Conservation (phyloP, 2,113 vertebrate species). For the Amblyopsis rosae region DNA sequence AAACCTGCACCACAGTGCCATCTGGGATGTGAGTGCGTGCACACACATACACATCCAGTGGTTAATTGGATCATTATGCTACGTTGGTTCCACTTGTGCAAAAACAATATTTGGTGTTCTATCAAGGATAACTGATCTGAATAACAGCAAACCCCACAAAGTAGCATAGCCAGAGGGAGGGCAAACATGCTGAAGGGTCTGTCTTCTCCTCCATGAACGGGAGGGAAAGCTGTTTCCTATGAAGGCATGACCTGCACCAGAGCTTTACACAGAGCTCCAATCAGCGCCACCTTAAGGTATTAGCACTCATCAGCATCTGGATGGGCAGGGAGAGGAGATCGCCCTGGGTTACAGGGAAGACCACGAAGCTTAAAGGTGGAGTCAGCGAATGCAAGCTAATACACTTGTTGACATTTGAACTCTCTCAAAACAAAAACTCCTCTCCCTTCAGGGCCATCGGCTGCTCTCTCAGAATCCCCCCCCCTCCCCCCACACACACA, state of each 20-base stretch:
- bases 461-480: no score
- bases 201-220: conserved; percentile 32
- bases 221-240: conserved; percentile 58
- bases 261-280: conserved; percentile 17
- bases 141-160: conserved; percentile 28
- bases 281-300: conserved; percentile 16
- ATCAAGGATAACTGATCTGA: conserved; percentile 42
- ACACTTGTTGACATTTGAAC: no score
- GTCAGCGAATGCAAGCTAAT: no score
- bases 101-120: conserved; percentile 41
- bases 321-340: not conserved
- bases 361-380: no score
- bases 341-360: not conserved
- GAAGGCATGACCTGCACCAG: conserved; percentile 42
- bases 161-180: not conserved
- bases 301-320: not conserved
- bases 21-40: conserved; percentile 17
- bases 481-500: no score
- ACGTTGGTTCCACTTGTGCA: conserved; percentile 25
- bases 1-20: conserved; percentile 31
- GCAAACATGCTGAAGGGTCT: conserved; percentile 28
- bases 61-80: conserved; percentile 47
- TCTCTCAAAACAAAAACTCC: no score
- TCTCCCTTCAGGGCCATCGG: no score
- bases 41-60: conserved; percentile 23